Evolutionary conservation across 1,140 invertebrate species (phyloP), one percentile per base, ranked within the genome.

Genomic region (Coenobita brevimanus): DNA sequence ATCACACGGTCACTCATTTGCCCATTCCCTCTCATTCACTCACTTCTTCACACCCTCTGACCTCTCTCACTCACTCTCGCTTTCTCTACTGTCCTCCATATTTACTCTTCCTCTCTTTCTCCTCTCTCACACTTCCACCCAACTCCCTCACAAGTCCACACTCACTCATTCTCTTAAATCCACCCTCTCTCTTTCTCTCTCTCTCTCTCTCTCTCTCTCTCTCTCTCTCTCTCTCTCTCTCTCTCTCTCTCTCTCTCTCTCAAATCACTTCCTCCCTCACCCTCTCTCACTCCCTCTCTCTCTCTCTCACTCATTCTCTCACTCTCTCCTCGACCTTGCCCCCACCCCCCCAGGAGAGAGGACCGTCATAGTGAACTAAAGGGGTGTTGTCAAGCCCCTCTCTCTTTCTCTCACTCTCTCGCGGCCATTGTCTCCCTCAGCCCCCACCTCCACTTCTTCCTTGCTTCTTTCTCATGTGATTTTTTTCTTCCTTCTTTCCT

Each of bases 171-270:
- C 62, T 67, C 62, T 67, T 33, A 30, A 24, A 30, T 33, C 36
- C 62, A 30, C 62, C 36, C 62, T 67, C 62, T 67, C 62, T 67
- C 62, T 67, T 33, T 67, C 62, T 67, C 62, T 67, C 62, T 67
- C 62, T 67, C 62, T 67, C 62, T 67, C 62, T 67, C 62, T 67
- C 62, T 67, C 62, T 67, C 62, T 67, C 62, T 67, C 62, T 67
- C 62, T 67, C 62, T 67, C 62, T 67, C 62, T 67, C 62, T 67
- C 62, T 67, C 62, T 67, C 62, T 67, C 62, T 67, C 62, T 67
- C 62, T 67, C 62, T 67, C 62, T 67, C 62, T 67, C 62, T 67
- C 62, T 67, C 62, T 67, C 62, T 67, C 62, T 67, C 62, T 67
- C 62, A 30, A 24, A 30, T 33, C 36, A 24, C 36, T 33, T 21